A percentile compares a stretch with the other conserved stretches of the same genome.
Conservation (phyloP, 1,140 invertebrate species). For the Drosophila novamexicana region DNA sequence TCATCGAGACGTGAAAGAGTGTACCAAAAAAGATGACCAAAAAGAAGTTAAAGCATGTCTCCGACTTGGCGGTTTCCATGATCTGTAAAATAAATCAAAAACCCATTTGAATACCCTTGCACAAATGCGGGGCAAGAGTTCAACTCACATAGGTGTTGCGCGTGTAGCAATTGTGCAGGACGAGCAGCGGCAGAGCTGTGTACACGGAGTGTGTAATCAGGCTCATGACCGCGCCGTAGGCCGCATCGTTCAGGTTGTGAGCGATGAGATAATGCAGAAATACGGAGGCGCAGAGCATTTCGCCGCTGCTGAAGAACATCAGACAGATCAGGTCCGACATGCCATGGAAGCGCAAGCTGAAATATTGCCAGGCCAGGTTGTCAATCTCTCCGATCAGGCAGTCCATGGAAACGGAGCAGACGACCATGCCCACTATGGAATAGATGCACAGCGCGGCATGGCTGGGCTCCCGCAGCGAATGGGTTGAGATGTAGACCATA, state of each 20-base stretch:
- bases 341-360: constrained; percentile 14
- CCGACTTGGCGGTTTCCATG: constrained; percentile 9
- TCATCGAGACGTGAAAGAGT: constrained; percentile 51
- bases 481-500: constrained; percentile 23
- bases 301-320: constrained; percentile 27
- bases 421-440: constrained; percentile 7
- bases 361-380: constrained; percentile 54
- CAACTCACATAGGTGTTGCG: constrained; percentile 5
- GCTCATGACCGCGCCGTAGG: constrained; percentile 44
- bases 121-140: too few relatives aligned
- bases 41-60: constrained; percentile 18
- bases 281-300: not conserved
- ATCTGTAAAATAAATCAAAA: constrained; percentile 20
- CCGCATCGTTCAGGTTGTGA: constrained; percentile 10
- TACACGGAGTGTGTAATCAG: constrained; percentile 22
- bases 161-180: constrained; percentile 34
- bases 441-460: not conserved
- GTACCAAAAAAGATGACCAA: constrained; percentile 12
- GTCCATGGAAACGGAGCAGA: constrained; percentile 16
- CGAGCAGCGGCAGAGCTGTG: constrained; percentile 30
- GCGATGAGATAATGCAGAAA: constrained; percentile 21
- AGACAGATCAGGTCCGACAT: constrained; percentile 22
- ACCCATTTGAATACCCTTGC: too few relatives aligned
- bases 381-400: constrained; percentile 22
- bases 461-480: constrained; percentile 31